These are phyloP conservation scores for Oenanthe oenanthe DNA, from an alignment of 2,113 vertebrate species.

Conservation along the genomic window DNA sequence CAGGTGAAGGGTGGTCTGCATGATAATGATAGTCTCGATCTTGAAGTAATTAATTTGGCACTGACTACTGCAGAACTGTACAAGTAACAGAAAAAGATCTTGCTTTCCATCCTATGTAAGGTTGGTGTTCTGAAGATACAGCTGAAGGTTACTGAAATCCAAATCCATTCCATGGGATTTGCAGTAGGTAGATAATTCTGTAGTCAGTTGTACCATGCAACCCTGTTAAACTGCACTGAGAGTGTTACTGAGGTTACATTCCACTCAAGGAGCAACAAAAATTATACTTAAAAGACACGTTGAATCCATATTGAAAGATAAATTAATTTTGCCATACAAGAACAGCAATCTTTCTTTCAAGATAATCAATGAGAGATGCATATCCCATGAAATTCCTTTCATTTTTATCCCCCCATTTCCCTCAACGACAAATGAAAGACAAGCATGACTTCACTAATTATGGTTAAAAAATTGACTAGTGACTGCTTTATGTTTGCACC, in stretches of 20 bases:
- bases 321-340: neutral
- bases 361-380: neutral
- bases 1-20: neutral
- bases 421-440: neutral
- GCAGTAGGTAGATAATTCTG: neutral
- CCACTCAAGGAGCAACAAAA: neutral
- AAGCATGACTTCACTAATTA: neutral
- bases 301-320: neutral
- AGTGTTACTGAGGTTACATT: neutral
- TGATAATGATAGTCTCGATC: neutral
- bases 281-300: neutral
- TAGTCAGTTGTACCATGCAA: neutral
- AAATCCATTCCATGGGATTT: neutral
- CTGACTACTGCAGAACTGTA: neutral
- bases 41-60: neutral
- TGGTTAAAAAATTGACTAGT: neutral
- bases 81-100: neutral
- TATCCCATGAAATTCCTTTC: neutral
- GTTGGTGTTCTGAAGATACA: fast-evolving
- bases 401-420: neutral
- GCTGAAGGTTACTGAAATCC: neutral
- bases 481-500: neutral
- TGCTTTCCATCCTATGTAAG: neutral
- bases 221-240: neutral
- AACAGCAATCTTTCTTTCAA: neutral